These are phyloP conservation scores for Sialis fuliginosa DNA, from an alignment of 2,888 invertebrate genomes.

Conservation along the genomic window DNA sequence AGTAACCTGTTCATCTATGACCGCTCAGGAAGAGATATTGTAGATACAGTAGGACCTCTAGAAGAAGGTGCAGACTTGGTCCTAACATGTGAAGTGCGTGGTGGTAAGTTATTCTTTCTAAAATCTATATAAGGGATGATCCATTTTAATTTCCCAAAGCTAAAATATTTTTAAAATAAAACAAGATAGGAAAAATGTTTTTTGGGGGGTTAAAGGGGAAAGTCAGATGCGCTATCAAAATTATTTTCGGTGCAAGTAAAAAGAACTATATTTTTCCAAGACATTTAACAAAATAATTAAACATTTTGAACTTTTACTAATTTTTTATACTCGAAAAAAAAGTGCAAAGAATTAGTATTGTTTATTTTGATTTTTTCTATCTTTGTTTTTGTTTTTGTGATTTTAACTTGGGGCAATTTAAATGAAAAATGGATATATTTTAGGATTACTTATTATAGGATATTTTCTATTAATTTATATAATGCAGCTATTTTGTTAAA, in stretches of 20 bases:
- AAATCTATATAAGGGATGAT: background rate
- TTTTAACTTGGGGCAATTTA: too few species aligned
- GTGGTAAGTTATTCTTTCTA: conserved; percentile 43
- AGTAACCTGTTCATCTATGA: conserved; percentile 73
- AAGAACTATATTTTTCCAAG: background rate
- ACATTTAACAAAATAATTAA: background rate
- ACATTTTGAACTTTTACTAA: background rate
- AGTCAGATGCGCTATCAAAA: background rate
- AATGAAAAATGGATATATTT: too few species aligned
- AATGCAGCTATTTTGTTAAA: too few species aligned
- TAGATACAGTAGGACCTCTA: conserved; percentile 64
- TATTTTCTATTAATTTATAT: too few species aligned
- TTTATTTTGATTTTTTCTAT: too few species aligned
- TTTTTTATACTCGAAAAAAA: too few species aligned
- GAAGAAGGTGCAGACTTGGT: conserved; percentile 66
- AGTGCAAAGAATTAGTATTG: too few species aligned
- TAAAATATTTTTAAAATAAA: background rate
- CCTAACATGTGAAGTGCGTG: conserved; percentile 72
- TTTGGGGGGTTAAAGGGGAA: too few species aligned
- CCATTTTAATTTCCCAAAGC: background rate
- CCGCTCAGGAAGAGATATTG: conserved; percentile 63
- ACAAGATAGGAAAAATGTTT: background rate
- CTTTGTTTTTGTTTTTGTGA: too few species aligned
- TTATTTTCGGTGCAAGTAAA: background rate
- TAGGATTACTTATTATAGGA: too few species aligned